A percentile compares a stretch with the other conserved stretches of the same genome.
These are phyloP conservation scores for Cercopithecus petaurista DNA, from an alignment of 2,797 vertebrate genomes.

Conservation along the genomic window DNA sequence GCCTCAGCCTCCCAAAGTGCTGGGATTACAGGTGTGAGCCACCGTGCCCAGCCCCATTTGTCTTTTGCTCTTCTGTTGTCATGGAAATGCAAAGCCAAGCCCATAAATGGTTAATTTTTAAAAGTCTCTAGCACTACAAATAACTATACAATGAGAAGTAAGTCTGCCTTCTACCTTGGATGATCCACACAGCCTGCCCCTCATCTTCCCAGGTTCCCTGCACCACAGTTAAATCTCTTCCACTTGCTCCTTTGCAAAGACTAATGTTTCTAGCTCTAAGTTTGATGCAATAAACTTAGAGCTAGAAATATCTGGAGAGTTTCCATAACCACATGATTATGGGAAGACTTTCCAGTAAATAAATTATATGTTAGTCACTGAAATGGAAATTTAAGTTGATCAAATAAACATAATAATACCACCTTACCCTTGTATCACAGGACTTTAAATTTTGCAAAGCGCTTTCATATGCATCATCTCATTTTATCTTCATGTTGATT, in stretches of 20 bases:
- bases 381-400: slow-evolving; percentile 78
- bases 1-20: neutral
- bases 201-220: neutral
- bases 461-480: slow-evolving; percentile 24
- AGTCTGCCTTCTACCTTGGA: neutral
- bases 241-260: neutral
- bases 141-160: neutral
- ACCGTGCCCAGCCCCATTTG: neutral
- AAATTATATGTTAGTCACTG: slow-evolving; percentile 56
- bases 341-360: slow-evolving; percentile 66
- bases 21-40: neutral
- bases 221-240: neutral
- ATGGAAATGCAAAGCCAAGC: neutral
- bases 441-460: slow-evolving; percentile 52
- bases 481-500: slow-evolving; percentile 45
- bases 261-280: neutral
- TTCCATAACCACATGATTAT: slow-evolving; percentile 56
- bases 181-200: neutral
- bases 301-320: slow-evolving; percentile 15
- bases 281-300: neutral
- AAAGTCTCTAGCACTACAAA: neutral
- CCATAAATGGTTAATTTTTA: neutral
- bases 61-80: neutral
- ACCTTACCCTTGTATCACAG: slow-evolving; percentile 69
- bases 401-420: slow-evolving; percentile 79